Evolutionary conservation across 2,888 invertebrate species (phyloP).

Genomic region (Imbricaverruca yamaguchii): DNA sequence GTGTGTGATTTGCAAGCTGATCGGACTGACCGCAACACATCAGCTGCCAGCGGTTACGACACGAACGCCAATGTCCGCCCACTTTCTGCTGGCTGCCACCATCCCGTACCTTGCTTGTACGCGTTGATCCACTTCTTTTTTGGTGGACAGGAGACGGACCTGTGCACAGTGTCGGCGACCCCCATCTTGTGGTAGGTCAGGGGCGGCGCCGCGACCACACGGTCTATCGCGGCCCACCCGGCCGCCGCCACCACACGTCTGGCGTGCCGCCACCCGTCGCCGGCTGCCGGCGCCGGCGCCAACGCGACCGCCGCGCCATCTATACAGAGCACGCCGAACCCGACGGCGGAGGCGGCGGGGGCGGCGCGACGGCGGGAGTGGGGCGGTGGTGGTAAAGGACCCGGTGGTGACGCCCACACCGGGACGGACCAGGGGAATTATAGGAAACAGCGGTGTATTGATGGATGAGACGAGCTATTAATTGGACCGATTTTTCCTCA

Average conservation of each 20-base stretch:
- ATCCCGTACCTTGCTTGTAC: conserved; percentile 51
- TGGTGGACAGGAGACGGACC: conserved; percentile 50
- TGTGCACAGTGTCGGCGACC: conserved; percentile 29
- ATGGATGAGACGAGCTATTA: too few species aligned
- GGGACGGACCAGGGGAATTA: too few species aligned
- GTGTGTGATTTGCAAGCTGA: too few species aligned
- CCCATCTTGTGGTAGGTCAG: conserved; percentile 25
- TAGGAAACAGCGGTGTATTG: too few species aligned
- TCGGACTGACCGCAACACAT: too few species aligned
- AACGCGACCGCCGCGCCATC: background rate
- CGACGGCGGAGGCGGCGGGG: background rate
- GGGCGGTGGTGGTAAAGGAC: too few species aligned
- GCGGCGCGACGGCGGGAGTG: background rate
- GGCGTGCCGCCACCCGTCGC: background rate
- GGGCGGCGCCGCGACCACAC: background rate
- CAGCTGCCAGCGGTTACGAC: too few species aligned
- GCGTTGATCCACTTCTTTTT: conserved; percentile 68
- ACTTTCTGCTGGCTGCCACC: too few species aligned
- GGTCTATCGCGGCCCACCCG: background rate
- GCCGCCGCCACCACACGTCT: background rate
- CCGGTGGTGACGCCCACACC: too few species aligned
- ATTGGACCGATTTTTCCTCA: too few species aligned
- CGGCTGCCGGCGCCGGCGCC: too few species aligned
- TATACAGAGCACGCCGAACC: background rate
- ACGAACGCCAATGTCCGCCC: too few species aligned